phyloP scores from a whole-genome alignment of 2,888 invertebrate species.

The Latrodectus hesperus region DNA sequence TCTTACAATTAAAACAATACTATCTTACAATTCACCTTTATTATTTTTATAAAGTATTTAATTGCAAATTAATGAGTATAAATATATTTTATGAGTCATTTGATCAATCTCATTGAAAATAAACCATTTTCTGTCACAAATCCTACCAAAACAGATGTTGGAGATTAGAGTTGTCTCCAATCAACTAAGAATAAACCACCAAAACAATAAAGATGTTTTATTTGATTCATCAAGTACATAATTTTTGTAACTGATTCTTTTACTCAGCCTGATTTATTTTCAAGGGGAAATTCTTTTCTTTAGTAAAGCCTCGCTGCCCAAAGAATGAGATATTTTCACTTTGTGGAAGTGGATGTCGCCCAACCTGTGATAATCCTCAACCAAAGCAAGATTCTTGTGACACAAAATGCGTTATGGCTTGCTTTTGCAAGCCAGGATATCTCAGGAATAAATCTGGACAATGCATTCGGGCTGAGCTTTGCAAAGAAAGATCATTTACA shows the following conservation, averaged over 20 bases:
- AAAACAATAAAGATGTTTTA: background rate
- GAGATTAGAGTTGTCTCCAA: background rate
- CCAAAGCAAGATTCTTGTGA: background rate
- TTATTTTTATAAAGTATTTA: too few species aligned
- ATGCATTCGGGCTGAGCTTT: constrained; percentile 8
- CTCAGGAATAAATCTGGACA: constrained; percentile 1
- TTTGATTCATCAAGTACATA: background rate
- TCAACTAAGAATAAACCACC: background rate
- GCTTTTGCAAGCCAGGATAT: constrained; percentile 26
- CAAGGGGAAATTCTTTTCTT: background rate
- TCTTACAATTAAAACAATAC: too few species aligned
- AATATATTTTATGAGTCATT: too few species aligned
- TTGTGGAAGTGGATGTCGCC: constrained; percentile 23
- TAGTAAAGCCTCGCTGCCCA: background rate
- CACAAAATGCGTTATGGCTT: constrained; percentile 8
- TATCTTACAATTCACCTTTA: too few species aligned
- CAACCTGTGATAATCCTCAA: constrained; percentile 5
- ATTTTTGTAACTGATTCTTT: background rate
- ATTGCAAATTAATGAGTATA: too few species aligned
- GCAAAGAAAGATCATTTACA: background rate
- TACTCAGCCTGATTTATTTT: background rate
- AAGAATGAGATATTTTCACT: constrained; percentile 7
- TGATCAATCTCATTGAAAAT: background rate
- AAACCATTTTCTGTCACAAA: background rate
- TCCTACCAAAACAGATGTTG: background rate